These are phyloP conservation scores for Caenorhabditis inopinata DNA, from an alignment of 1,140 invertebrate species.

Conservation along the genomic window DNA sequence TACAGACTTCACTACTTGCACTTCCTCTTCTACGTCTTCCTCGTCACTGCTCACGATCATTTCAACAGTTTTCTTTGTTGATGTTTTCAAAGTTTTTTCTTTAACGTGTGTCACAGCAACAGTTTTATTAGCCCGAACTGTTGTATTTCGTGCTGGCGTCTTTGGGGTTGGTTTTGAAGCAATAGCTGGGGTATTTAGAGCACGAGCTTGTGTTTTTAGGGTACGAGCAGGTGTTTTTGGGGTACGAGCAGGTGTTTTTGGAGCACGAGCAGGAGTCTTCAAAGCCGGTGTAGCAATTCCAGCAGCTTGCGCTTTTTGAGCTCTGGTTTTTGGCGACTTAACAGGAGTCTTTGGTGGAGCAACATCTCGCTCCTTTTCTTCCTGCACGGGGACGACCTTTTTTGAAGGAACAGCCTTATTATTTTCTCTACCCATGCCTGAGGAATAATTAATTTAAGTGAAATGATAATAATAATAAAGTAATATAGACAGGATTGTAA, in stretches of 20 bases:
- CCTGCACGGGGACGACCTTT: too few relatives aligned
- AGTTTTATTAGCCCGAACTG: neutral
- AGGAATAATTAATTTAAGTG: neutral
- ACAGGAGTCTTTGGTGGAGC: neutral
- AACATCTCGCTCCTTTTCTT: neutral
- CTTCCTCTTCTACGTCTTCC: neutral
- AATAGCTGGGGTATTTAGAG: neutral
- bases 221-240: too few relatives aligned
- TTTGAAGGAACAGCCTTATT: neutral
- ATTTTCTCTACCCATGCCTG: conserved; percentile 7
- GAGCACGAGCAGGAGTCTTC: neutral
- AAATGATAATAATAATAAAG: neutral
- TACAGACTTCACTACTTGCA: neutral
- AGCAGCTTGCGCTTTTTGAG: neutral
- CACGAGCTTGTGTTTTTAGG: neutral
- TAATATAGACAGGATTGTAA: too few relatives aligned
- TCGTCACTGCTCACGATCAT: neutral
- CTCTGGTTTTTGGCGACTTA: neutral
- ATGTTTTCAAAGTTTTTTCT: neutral
- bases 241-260: neutral
- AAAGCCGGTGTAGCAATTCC: neutral
- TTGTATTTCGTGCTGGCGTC: neutral
- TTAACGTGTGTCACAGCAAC: too few relatives aligned
- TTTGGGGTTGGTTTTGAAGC: too few relatives aligned
- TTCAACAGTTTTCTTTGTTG: neutral